Percentiles rank a stretch among this genome's conserved stretches.
Conservation (phyloP, 1,140 invertebrate genomes). For the Varroa destructor region DNA sequence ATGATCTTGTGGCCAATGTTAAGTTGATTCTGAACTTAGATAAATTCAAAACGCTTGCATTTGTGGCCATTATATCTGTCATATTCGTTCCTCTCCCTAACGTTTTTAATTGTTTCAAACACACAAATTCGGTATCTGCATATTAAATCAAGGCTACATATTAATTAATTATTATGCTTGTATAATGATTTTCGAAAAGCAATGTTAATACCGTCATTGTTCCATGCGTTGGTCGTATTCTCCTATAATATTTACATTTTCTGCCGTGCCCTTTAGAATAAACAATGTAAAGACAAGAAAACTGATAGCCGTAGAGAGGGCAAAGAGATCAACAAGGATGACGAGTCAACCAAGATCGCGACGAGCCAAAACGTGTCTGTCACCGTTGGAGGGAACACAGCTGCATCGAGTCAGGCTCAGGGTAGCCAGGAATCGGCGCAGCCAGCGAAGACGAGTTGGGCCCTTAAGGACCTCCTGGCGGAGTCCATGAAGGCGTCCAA, state of each 20-base stretch:
- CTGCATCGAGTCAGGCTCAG: neutral
- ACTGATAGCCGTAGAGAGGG: neutral
- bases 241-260: neutral
- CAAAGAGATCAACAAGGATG: neutral
- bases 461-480: constrained; percentile 27
- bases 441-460: constrained; percentile 26
- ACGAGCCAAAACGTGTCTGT: neutral
- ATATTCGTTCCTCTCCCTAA: too few species aligned
- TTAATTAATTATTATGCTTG: too few species aligned
- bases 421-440: neutral
- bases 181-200: too few species aligned
- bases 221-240: neutral
- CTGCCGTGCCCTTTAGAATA: neutral
- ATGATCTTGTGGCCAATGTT: neutral
- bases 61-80: too few species aligned
- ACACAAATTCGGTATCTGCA: too few species aligned
- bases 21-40: neutral
- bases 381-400: neutral
- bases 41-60: too few species aligned
- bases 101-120: too few species aligned
- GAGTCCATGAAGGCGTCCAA: constrained; percentile 28
- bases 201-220: too few species aligned
- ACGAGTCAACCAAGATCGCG: neutral
- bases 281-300: constrained; percentile 6
- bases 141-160: too few species aligned